A percentile compares a stretch with the other conserved stretches of the same genome.
Evolutionary conservation across 2,113 vertebrate species (phyloP).

Genomic region (Hippolais icterina): DNA sequence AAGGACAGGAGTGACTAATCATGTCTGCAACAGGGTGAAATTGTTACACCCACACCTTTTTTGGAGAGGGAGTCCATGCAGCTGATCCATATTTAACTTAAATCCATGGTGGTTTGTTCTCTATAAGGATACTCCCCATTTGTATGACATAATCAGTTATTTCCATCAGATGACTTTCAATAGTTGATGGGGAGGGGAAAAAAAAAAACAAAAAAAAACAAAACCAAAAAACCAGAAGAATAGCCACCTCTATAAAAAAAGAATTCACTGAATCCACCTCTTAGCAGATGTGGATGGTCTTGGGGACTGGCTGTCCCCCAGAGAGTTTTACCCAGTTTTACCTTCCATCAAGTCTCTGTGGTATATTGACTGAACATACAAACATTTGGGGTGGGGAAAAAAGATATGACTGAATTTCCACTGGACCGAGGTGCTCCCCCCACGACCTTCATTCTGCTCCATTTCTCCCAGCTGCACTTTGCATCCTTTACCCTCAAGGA

Average conservation of each 20-base stretch:
- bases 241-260: background rate
- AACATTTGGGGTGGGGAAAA: rapidly evolving
- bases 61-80: background rate
- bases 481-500: background rate
- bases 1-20: background rate
- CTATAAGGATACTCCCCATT: background rate
- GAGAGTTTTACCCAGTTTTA: background rate
- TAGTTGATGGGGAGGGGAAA: background rate
- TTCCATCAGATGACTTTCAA: background rate
- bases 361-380: background rate
- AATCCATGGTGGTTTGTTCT: background rate
- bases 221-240: background rate
- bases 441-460: background rate
- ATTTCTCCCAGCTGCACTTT: background rate
- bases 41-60: background rate
- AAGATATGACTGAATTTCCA: background rate
- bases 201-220: background rate
- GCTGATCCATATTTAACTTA: background rate
- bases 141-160: background rate
- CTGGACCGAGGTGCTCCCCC: background rate
- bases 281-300: background rate
- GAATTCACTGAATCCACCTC: background rate
- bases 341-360: background rate
- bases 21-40: background rate
- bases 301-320: background rate